Percentiles rank a stretch among this genome's conserved stretches.
Evolutionary conservation across 1,140 invertebrate genomes (phyloP).

Genomic region (Drosophila prosaltans): DNA sequence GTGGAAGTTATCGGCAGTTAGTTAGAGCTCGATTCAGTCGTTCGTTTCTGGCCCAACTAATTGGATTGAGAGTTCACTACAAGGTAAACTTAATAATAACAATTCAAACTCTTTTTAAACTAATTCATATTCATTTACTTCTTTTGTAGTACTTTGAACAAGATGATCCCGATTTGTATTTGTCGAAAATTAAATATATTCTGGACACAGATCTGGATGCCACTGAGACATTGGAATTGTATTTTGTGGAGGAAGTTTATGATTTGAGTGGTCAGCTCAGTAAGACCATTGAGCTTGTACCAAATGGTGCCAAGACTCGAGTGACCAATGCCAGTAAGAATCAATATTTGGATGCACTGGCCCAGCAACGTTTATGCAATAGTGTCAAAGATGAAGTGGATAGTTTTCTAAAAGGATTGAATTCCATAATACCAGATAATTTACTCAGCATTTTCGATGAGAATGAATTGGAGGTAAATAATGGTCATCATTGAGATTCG

Average conservation of each 20-base stretch:
- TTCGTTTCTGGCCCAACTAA: conserved; percentile 97
- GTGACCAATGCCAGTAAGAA: conserved; percentile 82
- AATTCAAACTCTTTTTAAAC: too few species aligned
- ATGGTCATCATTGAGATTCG: not conserved
- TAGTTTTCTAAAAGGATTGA: conserved; percentile 94
- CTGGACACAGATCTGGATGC: conserved; percentile 92
- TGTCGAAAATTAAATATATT: conserved; percentile 96
- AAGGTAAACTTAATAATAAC: conserved; percentile 85
- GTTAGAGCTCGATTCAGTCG: conserved; percentile 95
- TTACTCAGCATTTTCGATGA: conserved; percentile 97
- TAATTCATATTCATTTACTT: not conserved
- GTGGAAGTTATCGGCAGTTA: conserved; percentile 93
- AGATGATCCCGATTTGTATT: conserved; percentile 96
- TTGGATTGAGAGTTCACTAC: conserved; percentile 94
- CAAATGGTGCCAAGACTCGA: conserved; percentile 86
- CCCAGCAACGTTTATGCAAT: conserved; percentile 93
- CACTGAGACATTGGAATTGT: conserved; percentile 91
- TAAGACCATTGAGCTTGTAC: conserved; percentile 90
- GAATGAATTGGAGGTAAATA: conserved; percentile 94
- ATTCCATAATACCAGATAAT: conserved; percentile 95
- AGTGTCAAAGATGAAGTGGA: conserved; percentile 93
- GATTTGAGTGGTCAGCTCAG: conserved; percentile 89
- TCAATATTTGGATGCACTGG: conserved; percentile 93
- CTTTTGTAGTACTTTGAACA: conserved; percentile 92
- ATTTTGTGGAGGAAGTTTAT: conserved; percentile 95